Evolutionary conservation across 2,113 vertebrate species (phyloP), one percentile per base, ranked within the genome.

Genomic region (Nothobranchius furzeri): DNA sequence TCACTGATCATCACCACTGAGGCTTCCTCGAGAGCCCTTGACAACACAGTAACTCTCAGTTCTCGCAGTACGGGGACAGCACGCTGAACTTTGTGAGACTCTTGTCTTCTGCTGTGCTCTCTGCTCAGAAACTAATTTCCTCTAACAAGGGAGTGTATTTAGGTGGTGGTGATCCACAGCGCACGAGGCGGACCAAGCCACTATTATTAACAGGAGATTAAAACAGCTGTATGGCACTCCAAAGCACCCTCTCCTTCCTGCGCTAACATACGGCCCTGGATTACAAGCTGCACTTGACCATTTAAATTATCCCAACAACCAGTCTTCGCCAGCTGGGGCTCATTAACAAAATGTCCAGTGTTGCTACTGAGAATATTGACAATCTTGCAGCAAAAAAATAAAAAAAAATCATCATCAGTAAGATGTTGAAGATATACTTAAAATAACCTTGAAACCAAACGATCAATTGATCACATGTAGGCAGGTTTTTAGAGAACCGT

Each of bases 221-320:
- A 95, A 96, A 96, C 95, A 98, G 95, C 95, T 98, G 96, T 95
- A 96, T 94, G 93, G 94, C 91, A 93, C 95, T 92, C 92, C 93
- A 94, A 94, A 95, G 93, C 92, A 94, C 90, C 94, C 94, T 92
- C 94, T 93, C 91, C 92, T 94, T 87, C 83, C 90, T 84, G 92
- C 88, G 84, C 92, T 94, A 94, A 95, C 96, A 98, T 95, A 98
- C 93, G 94, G 94, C 89, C 90, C 91, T 90, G 94, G 95, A 96
- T 95, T 95, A 96, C 92, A 94, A 96, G 94, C 92, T 93, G 94
- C 95, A 99, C 96, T 98, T 96, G 94, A 96, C 95, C 96, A 95
- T 95, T 97, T 96, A 95, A 95, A 95, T 96, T 93, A 94, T 93
- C 92, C 92, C 94, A 95, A 94, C 92, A 95, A 95, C 93, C 95